Evolutionary conservation across 2,797 vertebrate genomes (phyloP), one percentile per base, ranked within the genome.

Genomic region (Girardinus metallicus): DNA sequence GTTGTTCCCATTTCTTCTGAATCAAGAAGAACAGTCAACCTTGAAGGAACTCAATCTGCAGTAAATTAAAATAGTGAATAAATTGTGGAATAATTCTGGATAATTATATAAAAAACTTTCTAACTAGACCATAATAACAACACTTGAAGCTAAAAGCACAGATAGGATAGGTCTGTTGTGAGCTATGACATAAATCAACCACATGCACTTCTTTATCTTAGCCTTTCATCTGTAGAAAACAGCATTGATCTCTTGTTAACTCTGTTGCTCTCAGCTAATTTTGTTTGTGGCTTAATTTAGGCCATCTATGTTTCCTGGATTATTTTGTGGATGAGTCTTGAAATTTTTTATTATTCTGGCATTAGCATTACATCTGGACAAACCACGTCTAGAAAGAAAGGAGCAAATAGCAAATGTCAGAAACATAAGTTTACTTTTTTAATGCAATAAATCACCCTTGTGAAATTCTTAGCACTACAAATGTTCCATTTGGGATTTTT

Each of bases 191-290:
- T n/a, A 31, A 51, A 70, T 57, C 76, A 75, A 31, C 41, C 51
- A 31, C 23, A 11, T 12, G 12, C 21, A 13, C 18, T n/a, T 9
- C 18, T 16, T 6, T 53, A 10, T 70, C 1, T 53, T 49, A 75
- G 44, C 75, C 75, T 86, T 86, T 87, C 64, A 83, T 87, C 82
- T 77, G 73, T 26, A 21, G 21, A 62, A 64, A n/a, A 21, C 18
- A 57, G 41, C 5, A 13, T 2, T 15, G 0, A 70, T 53, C 36
- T 34, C 47, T 53, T 73, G 6, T 62, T 77, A 44, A 26, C 16
- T 75, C 13, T 21, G 16, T 23, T 49, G 43, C 31, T 36, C 23
- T 78, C 18, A 5, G 47, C 55, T 74, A 9, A 23, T 84, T 64
- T 72, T 78, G 1, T 77, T 76, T 49, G 23, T 1, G 46, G 18